Evolutionary conservation across 2,113 vertebrate genomes (phyloP), one percentile per base, ranked within the genome.

Genomic region (Grammomys dolichurus): DNA sequence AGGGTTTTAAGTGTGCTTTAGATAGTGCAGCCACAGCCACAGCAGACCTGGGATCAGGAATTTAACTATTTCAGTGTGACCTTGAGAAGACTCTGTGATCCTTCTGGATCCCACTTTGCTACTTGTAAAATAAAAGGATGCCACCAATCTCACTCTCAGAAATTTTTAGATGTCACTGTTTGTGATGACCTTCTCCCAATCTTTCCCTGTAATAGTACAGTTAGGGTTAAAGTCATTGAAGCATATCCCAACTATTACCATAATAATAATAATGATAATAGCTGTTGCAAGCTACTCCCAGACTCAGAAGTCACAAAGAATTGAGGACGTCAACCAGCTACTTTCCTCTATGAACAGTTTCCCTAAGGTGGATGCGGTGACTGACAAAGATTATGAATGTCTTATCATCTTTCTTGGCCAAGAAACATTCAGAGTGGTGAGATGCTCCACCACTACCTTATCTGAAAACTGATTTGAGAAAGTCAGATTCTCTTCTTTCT

Each of bases 31-130:
- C 72, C 48, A 87, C 60, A 19, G 72, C 36, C 65, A 22, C 67
- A 77, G 67, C 65, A 94, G 36, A 95, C 31, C 22, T 56, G 13
- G 76, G 56, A 58, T 36, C 93, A 48, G 81, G 48, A 86, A 90
- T 40, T 31, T 82, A 93, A 69, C 86, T 36, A 85, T 40, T 89
- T 46, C 6, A 11, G 60, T 31, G 14, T 94, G 89, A 81, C 95
- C 95, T 96, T 96, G 93, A 92, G 43, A 80, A 63, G 33, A 20
- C 48, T 78, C 67, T 14, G 9, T 73, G 77, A 77, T 43, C 91
- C 56, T 94, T 56, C 75, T 24, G 14, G 31, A 4, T 81, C 94
- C 97, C 73, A 89, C 48, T 92, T 95, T 95, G 72, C 70, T 87
- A 87, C 67, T 20, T 90, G 17, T 73, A 85, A 95, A 90, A 91